Conservation (phyloP, 2,888 invertebrate genomes). For the Portevinia maculata region DNA sequence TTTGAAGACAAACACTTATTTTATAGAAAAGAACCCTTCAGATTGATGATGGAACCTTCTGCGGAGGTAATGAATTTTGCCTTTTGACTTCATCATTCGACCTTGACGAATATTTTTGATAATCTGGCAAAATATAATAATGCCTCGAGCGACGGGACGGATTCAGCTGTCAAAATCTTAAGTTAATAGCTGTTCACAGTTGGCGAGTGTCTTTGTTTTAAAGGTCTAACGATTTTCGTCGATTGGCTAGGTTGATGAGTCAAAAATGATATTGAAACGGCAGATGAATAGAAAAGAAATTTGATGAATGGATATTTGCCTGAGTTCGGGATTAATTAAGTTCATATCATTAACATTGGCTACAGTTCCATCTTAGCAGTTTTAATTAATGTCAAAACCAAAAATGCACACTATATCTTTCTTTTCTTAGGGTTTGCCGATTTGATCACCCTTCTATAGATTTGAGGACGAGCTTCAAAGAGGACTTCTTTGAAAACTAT, state of each 20-base stretch:
- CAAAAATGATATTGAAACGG: background rate
- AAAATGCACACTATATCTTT: no score
- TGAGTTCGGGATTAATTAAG: background rate
- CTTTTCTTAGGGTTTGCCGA: no score
- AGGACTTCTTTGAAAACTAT: no score
- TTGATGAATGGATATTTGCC: background rate
- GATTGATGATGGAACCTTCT: constrained; percentile 33
- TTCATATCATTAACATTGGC: no score
- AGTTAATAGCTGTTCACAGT: constrained; percentile 22
- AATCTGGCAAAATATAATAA: constrained; percentile 12
- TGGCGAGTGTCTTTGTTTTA: background rate
- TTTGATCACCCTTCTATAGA: no score
- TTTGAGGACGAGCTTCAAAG: no score
- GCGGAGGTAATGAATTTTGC: constrained; percentile 46
- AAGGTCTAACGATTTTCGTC: background rate
- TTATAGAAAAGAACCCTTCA: background rate
- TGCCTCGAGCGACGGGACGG: background rate
- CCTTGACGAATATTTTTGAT: constrained; percentile 41
- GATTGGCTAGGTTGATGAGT: no score
- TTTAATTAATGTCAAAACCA: no score
- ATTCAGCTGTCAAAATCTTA: constrained; percentile 11
- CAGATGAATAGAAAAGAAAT: background rate
- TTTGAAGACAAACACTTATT: constrained; percentile 20
- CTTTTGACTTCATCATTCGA: constrained; percentile 32
- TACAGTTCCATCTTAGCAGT: no score